Conservation (phyloP, 2,113 vertebrate genomes). For the Coreoperca whiteheadi region DNA sequence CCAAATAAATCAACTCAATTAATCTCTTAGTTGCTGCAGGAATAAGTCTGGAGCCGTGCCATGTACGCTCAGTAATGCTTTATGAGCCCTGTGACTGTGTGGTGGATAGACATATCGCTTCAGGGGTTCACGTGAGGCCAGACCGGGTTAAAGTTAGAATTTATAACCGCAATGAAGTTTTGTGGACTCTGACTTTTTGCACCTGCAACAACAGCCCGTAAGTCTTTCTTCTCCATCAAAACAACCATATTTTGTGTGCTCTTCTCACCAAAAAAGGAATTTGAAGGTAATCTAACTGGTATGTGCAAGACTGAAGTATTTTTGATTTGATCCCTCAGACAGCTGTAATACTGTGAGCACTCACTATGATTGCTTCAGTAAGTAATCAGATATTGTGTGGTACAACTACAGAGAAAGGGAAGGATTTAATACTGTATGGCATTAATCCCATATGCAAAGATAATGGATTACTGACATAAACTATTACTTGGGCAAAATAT, state of each 20-base stretch:
- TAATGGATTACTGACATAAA: conserved; percentile 44
- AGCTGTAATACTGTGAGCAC: conserved; percentile 38
- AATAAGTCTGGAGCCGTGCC: conserved; percentile 34
- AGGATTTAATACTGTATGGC: conserved; percentile 11
- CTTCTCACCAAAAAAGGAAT: conserved; percentile 6
- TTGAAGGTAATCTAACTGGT: neutral
- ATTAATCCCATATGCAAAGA: conserved; percentile 22
- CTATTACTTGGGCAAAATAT: conserved; percentile 19
- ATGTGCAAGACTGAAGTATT: conserved; percentile 12
- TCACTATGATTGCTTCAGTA: conserved; percentile 30
- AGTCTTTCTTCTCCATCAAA: conserved; percentile 46
- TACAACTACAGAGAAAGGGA: neutral
- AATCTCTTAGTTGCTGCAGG: conserved; percentile 30
- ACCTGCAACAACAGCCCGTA: conserved; percentile 15
- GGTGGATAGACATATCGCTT: conserved; percentile 24
- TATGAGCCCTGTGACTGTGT: conserved; percentile 41
- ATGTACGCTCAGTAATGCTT: conserved; percentile 40
- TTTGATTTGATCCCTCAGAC: conserved; percentile 34
- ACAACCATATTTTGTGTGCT: conserved; percentile 6
- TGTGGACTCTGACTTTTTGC: conserved; percentile 18
- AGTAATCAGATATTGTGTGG: conserved; percentile 40
- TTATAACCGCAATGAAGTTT: conserved; percentile 45
- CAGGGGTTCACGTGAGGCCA: conserved; percentile 60
- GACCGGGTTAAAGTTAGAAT: conserved; percentile 43
- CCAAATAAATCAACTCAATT: conserved; percentile 34